Conservation (phyloP, 2,888 invertebrate genomes). For the Pollenia labialis region DNA sequence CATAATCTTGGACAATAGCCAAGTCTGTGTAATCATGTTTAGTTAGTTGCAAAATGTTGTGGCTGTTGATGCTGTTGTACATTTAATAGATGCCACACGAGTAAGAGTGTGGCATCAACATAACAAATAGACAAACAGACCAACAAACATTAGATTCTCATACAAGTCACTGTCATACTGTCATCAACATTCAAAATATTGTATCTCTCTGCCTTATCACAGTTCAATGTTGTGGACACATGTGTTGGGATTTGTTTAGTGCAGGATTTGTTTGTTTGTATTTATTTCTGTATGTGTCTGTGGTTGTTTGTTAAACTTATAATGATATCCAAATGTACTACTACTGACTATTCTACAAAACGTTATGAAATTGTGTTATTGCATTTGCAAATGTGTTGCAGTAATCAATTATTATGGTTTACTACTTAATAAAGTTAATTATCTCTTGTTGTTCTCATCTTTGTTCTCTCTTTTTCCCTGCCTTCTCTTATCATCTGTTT, state of each 20-base stretch:
- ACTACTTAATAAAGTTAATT: constrained; percentile 62
- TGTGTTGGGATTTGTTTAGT: constrained; percentile 18
- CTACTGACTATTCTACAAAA: not conserved
- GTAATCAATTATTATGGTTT: constrained; percentile 65
- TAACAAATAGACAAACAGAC: constrained; percentile 10
- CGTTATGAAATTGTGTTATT: not conserved
- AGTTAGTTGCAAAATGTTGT: constrained; percentile 47
- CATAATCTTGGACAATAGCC: constrained; percentile 66
- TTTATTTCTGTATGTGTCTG: not conserved
- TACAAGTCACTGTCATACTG: constrained; percentile 2
- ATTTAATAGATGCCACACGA: constrained; percentile 44
- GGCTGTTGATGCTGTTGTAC: constrained; percentile 29
- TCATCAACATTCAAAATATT: constrained; percentile 57
- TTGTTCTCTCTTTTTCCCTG: not conserved
- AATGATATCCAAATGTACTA: constrained; percentile 16
- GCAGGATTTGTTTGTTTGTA: not conserved
- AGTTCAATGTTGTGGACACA: constrained; percentile 42
- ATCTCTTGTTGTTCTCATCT: constrained; percentile 5
- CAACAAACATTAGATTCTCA: not conserved
- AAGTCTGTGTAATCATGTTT: constrained; percentile 55
- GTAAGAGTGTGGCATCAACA: constrained; percentile 47
- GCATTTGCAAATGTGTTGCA: constrained; percentile 50
- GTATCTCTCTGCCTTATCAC: constrained; percentile 20
- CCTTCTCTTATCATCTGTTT: not conserved
- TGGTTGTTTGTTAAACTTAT: constrained; percentile 35